Evolutionary conservation across 2,888 invertebrate species (phyloP), one percentile per base, ranked within the genome.

Genomic region (Coremacera marginata): DNA sequence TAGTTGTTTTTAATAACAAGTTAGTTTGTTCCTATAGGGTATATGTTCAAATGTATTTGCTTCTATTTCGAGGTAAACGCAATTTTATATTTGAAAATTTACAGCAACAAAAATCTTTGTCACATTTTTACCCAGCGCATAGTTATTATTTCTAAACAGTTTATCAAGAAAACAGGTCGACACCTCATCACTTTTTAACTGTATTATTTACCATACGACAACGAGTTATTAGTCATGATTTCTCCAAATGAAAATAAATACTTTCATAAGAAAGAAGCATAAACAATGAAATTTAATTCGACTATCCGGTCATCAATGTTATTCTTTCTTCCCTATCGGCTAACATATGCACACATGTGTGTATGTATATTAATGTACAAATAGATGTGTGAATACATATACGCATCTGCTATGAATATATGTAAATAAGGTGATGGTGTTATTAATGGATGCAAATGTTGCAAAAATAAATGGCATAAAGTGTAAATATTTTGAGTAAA

Each of bases 281-380:
- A 70, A 75, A 22, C 62, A 22, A 67, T 51, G 27, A 76, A 81
- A 82, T 82, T 82, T 80, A 83, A 80, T 80, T 81, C 77, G 80
- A 79, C 80, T 82, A 81, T 83, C 83, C 82, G 83, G 81, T 82
- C 79, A 70, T 72, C 76, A 51, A 14, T 73, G 68, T 16, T 14
- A 68, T 51, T 37, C 37, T 34, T 37, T 37, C 37, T 65, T 44
- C n/a, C 34, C 19, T 44, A 44, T 34, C 3, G 5, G 67, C 22
- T 22, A 34, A 67, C 44, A 67, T 19, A 67, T 63, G 16, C 8
- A 14, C 8, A 27, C 34, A 7, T 67, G 19, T 19, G 37, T 19
- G 44, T 9, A 14, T 19, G 19, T 37, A 19, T 9, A 27, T 31
- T 37, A 37, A 14, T 67, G n/a, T 44, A 67, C 22, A 7, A 5